Percentiles rank a stretch among this genome's conserved stretches.
phyloP scores from a whole-genome alignment of 92 coral and sea anemone species.

The Phenganax marumi region DNA sequence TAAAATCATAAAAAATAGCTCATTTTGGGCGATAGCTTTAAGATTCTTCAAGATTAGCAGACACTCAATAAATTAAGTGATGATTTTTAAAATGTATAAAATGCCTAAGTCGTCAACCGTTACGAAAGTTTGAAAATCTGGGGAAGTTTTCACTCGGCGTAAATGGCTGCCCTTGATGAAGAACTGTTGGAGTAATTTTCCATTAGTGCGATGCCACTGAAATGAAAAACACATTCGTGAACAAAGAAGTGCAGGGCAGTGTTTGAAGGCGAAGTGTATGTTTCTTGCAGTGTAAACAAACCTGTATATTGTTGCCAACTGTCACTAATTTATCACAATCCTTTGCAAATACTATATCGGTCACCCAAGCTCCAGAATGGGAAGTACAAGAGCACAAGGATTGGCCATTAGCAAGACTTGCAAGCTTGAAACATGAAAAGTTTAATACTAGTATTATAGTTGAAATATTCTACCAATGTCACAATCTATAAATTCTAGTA shows the following conservation, averaged over 20 bases:
- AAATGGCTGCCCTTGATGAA: conserved; percentile 79
- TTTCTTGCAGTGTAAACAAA: not conserved
- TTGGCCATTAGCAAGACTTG: conserved; percentile 64
- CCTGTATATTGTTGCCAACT: conserved; percentile 85
- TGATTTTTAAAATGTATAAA: conserved; percentile 71
- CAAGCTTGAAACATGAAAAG: conserved; percentile 54
- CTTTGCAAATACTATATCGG: conserved; percentile 71
- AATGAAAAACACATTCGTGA: conserved; percentile 11
- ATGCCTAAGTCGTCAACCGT: conserved; percentile 83
- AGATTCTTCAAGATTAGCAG: not conserved
- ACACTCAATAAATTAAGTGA: conserved; percentile 15
- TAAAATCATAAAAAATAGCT: not conserved
- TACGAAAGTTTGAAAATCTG: conserved; percentile 76
- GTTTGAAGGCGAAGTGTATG: not conserved
- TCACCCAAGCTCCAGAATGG: conserved; percentile 77
- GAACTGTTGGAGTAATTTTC: conserved; percentile 79
- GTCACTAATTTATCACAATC: conserved; percentile 74
- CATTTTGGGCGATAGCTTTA: not conserved
- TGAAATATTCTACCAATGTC: not conserved
- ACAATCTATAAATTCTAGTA: not conserved
- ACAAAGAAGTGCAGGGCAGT: not conserved
- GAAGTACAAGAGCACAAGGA: conserved; percentile 61
- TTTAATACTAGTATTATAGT: not conserved
- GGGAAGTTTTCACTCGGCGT: conserved; percentile 66
- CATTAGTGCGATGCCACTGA: conserved; percentile 85